Evolutionary conservation across 2,888 invertebrate species (phyloP).

Genomic region (Ophioninae sp.): DNA sequence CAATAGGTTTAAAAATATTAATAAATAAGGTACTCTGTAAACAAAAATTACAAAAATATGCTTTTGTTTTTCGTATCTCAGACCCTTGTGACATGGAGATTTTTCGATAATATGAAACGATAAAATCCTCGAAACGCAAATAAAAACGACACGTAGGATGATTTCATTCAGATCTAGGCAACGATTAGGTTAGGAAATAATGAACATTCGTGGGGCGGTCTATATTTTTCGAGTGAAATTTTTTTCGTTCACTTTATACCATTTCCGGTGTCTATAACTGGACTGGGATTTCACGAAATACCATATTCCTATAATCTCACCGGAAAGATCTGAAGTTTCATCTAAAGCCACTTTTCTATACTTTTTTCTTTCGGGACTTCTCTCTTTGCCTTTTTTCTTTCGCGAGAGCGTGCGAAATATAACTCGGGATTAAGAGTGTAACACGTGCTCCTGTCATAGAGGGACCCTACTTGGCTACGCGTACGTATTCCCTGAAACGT

Average conservation of each 20-base stretch:
- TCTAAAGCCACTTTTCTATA: constrained; percentile 17
- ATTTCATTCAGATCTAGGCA: too few species aligned
- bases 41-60: too few species aligned
- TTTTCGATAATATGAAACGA: too few species aligned
- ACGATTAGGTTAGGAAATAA: too few species aligned
- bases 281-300: constrained; percentile 14
- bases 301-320: constrained; percentile 22
- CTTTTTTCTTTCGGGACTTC: constrained; percentile 1
- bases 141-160: too few species aligned
- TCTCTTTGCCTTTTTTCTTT: constrained; percentile 1
- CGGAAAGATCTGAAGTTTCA: constrained; percentile 39
- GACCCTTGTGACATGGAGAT: too few species aligned
- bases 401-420: constrained; percentile 42
- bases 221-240: too few species aligned
- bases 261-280: background rate
- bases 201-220: too few species aligned
- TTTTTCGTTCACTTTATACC: background rate
- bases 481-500: background rate
- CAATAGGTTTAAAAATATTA: too few species aligned
- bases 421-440: constrained; percentile 47
- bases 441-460: constrained; percentile 13
- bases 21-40: too few species aligned
- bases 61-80: too few species aligned
- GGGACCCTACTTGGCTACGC: constrained; percentile 3
- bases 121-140: too few species aligned